Conservation (phyloP, 2,888 invertebrate species). For the Drosophila austrosaltans region DNA sequence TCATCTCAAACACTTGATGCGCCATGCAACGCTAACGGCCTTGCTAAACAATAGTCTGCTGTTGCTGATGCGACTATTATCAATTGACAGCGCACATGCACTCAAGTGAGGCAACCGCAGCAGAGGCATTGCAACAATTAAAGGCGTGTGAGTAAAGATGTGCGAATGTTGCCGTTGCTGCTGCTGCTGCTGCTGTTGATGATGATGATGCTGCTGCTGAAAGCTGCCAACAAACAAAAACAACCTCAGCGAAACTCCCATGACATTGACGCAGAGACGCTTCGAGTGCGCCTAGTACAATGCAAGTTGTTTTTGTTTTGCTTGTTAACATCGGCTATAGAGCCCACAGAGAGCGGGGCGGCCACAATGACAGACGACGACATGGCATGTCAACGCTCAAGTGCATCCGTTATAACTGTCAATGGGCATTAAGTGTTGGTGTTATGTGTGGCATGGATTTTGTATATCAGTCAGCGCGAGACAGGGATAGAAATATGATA, state of each 20-base stretch:
- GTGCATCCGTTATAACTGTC: slow-evolving; percentile 80
- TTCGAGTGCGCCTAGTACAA: slow-evolving; percentile 53
- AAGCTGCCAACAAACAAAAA: slow-evolving; percentile 22
- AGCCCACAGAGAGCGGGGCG: slow-evolving; percentile 27
- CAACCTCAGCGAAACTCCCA: slow-evolving; percentile 61
- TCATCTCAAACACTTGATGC: slow-evolving; percentile 59
- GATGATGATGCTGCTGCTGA: slow-evolving; percentile 42
- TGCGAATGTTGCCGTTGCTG: slow-evolving; percentile 37
- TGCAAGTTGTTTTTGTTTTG: slow-evolving; percentile 50
- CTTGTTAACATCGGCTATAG: slow-evolving; percentile 51
- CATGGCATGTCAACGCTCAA: slow-evolving; percentile 63
- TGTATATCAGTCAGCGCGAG: slow-evolving; percentile 3
- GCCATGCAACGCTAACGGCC: slow-evolving; percentile 77
- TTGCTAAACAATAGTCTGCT: slow-evolving; percentile 74
- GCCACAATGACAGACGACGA: slow-evolving; percentile 56
- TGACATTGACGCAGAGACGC: slow-evolving; percentile 70
- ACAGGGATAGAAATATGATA: slow-evolving; percentile 4
- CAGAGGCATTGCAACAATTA: slow-evolving; percentile 63
- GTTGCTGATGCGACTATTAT: slow-evolving; percentile 57
- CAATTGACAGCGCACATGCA: slow-evolving; percentile 70
- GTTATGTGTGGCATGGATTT: background rate
- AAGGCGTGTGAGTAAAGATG: slow-evolving; percentile 54
- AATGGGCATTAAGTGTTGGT: slow-evolving; percentile 45
- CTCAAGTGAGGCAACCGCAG: slow-evolving; percentile 52
- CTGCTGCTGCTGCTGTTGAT: slow-evolving; percentile 37